A percentile compares a stretch with the other conserved stretches of the same genome.
Evolutionary conservation across 2,888 invertebrate genomes (phyloP).

Genomic region (Dasysyrphus tricinctus): DNA sequence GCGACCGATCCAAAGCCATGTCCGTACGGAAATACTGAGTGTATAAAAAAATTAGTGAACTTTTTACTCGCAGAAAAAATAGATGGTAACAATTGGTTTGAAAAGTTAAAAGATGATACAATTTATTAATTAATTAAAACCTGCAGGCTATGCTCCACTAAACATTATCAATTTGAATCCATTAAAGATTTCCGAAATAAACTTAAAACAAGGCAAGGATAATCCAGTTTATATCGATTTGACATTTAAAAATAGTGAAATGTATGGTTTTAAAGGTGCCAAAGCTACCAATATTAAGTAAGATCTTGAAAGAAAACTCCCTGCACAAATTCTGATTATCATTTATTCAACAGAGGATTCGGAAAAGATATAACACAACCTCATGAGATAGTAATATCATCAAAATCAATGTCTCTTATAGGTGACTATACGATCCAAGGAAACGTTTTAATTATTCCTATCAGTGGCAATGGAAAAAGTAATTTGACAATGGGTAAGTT

Average conservation of each 20-base stretch:
- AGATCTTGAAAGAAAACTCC: not conserved
- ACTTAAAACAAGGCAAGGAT: constrained; percentile 74
- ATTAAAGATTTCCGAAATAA: constrained; percentile 61
- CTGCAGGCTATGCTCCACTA: constrained; percentile 66
- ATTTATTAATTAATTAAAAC: not conserved
- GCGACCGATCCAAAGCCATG: constrained; percentile 73
- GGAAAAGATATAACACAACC: constrained; percentile 76
- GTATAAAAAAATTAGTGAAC: constrained; percentile 63
- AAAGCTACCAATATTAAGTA: constrained; percentile 64
- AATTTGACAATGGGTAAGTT: constrained; percentile 77
- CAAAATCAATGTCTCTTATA: constrained; percentile 24
- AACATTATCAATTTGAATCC: constrained; percentile 74
- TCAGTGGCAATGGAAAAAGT: constrained; percentile 79
- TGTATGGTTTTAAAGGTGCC: constrained; percentile 53
- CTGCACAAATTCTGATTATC: not conserved
- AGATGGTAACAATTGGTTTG: constrained; percentile 31
- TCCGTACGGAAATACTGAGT: constrained; percentile 68
- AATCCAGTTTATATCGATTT: constrained; percentile 78
- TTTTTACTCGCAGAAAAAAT: constrained; percentile 50
- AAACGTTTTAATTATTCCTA: constrained; percentile 80
- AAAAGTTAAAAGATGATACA: not conserved
- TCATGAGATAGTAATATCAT: constrained; percentile 74
- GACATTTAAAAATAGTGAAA: constrained; percentile 66
- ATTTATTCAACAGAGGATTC: constrained; percentile 76
- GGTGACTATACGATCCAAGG: constrained; percentile 80